phyloP scores from a whole-genome alignment of 1,140 invertebrate species.

The Berghia stephanieae region DNA sequence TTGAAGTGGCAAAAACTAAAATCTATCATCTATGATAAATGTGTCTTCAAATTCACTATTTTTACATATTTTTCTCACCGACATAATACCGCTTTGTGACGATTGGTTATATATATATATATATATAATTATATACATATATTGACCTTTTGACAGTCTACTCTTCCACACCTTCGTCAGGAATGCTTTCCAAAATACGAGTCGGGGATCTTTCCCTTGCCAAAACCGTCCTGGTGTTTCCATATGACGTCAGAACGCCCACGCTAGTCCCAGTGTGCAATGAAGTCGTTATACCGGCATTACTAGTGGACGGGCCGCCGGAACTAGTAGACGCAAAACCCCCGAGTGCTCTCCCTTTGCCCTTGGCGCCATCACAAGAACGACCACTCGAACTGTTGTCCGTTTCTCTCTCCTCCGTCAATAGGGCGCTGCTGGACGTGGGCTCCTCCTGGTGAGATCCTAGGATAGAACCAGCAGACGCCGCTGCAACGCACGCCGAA shows the following conservation, averaged over 20 bases:
- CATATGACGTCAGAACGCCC: not conserved
- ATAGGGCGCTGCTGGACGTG: no score
- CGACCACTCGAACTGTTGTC: no score
- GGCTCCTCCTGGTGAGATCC: not conserved
- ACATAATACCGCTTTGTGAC: no score
- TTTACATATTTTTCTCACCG: no score
- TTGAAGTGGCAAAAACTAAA: no score
- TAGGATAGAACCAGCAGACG: not conserved
- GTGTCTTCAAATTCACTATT: no score
- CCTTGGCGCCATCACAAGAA: not conserved
- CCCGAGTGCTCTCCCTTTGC: not conserved
- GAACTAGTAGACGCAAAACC: no score
- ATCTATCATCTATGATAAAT: no score
- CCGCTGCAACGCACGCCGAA: slow-evolving; percentile 16
- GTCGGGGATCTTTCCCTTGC: slow-evolving; percentile 6
- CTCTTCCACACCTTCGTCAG: slow-evolving; percentile 19
- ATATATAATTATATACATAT: no score
- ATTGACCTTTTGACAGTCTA: no score
- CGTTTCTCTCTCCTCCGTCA: no score
- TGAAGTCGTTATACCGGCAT: not conserved
- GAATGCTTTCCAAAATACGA: slow-evolving; percentile 26
- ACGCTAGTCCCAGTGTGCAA: not conserved
- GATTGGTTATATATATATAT: no score
- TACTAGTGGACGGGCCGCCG: not conserved
- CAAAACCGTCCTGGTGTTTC: not conserved